Evolutionary conservation across 2,113 vertebrate genomes (phyloP).

Genomic region (Cyrtonyx montezumae): DNA sequence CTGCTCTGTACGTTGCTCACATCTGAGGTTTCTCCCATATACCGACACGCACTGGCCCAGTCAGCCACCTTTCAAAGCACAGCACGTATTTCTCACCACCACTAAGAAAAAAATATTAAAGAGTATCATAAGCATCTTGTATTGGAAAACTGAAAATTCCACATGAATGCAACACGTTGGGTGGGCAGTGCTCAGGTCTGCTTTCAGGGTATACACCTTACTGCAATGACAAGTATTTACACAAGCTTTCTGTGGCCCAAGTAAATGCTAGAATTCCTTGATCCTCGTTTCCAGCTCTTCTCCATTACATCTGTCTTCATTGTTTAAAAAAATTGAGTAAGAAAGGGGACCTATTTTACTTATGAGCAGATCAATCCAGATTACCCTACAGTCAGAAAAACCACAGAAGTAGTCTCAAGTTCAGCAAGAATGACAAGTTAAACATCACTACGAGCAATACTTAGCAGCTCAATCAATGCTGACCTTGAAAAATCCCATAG

Average conservation of each 20-base stretch:
- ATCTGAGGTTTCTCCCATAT: neutral
- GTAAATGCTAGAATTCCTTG: neutral
- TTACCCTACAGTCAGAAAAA: neutral
- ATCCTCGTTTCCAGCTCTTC: neutral
- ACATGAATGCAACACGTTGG: neutral
- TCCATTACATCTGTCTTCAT: neutral
- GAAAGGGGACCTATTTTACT: neutral
- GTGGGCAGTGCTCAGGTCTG: neutral
- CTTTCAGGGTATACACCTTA: neutral
- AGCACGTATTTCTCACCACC: neutral
- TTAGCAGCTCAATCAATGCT: neutral
- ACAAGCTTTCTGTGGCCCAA: neutral
- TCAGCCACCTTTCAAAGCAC: neutral
- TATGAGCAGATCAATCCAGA: neutral
- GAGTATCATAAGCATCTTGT: neutral
- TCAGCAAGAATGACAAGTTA: neutral
- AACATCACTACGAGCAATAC: neutral
- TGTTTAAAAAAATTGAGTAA: neutral
- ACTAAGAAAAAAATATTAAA: neutral
- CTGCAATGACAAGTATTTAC: neutral
- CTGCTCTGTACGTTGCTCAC: neutral
- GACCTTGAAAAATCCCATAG: neutral
- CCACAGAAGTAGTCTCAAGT: neutral
- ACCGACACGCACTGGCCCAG: neutral
- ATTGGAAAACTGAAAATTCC: neutral